Base-by-base conservation (phyloP, 2,797 vertebrate species). In the Paedocypris micromegethes region DNA sequence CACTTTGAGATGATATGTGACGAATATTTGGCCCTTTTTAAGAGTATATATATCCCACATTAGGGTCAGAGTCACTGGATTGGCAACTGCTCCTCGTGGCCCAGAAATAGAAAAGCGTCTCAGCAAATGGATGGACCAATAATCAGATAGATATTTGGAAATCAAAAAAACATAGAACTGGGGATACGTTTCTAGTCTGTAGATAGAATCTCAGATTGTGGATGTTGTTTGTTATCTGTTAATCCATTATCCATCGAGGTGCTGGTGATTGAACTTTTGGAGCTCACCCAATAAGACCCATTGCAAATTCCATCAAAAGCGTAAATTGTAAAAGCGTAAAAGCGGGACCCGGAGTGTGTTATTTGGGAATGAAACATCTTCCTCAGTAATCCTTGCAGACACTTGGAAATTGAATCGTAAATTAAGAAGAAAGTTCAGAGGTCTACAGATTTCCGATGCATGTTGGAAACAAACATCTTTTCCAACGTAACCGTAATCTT, bases 201-300 rank as follows among this genome's bases (percentile, higher is more conserved):
- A 42, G 52, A 70, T 74, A 61, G 48, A 47, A 57, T 70, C 53
- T 72, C 55, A 39, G 39, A 48, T 55, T 23, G 42, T 42, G 9
- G 47, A 53, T 43, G 5, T 64, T 54, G 58, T 70, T 67, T 40
- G 43, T 63, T 45, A 49, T 74, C 58, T 69, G 48, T 74, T 77
- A 46, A 74, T 68, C 49, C 52, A 68, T 65, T 68, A 77, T 61
- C n/a, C 23, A 38, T 52, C 2, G 49, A 64, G 46, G 6, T 70
- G 54, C 48, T 45, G n/a, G 42, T 77, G 68, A 77, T 72, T 72
- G 66, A 72, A 77, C 66, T 75, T 75, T 75, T 75, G 75, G 66
- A 72, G 72, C 72, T 72, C 68, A 58, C 68, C 64, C 67, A 51
- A 46, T 61, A 68, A 61, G 62, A 59, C 41, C 46, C 64, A 72